Evolutionary conservation across 2,113 vertebrate species (phyloP).

Genomic region (Leptodactylus fuscus): DNA sequence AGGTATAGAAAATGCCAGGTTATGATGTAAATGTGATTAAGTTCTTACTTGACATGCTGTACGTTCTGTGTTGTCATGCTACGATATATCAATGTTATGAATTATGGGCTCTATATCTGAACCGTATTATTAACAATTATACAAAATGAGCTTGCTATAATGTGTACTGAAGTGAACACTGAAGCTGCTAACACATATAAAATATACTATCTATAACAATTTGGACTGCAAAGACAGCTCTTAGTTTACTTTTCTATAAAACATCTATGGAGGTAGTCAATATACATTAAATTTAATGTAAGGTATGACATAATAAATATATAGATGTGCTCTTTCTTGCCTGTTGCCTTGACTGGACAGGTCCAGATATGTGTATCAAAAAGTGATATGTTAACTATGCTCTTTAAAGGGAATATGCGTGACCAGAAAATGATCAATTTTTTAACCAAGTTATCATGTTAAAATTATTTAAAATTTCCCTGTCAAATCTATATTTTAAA

Average conservation of each 20-base stretch:
- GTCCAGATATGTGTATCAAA: too few species aligned
- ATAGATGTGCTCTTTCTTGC: too few species aligned
- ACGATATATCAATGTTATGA: background rate
- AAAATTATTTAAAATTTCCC: too few species aligned
- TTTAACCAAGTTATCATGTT: too few species aligned
- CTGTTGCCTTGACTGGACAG: too few species aligned
- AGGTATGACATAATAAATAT: too few species aligned
- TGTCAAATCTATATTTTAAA: too few species aligned
- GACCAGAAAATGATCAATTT: too few species aligned
- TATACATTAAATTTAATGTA: background rate
- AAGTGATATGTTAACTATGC: too few species aligned
- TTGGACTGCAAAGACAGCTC: background rate
- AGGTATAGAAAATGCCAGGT: background rate
- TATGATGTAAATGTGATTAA: slow-evolving; percentile 4
- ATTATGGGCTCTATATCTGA: background rate
- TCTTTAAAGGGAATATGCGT: too few species aligned
- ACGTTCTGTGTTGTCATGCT: background rate
- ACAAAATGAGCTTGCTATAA: too few species aligned
- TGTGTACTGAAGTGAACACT: background rate
- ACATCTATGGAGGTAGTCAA: background rate
- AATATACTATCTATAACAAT: background rate
- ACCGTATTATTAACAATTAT: background rate
- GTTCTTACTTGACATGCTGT: background rate
- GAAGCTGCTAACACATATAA: background rate
- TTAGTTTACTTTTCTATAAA: background rate